Base-by-base conservation (phyloP, 2,888 invertebrate species). In the Tachina fera region DNA sequence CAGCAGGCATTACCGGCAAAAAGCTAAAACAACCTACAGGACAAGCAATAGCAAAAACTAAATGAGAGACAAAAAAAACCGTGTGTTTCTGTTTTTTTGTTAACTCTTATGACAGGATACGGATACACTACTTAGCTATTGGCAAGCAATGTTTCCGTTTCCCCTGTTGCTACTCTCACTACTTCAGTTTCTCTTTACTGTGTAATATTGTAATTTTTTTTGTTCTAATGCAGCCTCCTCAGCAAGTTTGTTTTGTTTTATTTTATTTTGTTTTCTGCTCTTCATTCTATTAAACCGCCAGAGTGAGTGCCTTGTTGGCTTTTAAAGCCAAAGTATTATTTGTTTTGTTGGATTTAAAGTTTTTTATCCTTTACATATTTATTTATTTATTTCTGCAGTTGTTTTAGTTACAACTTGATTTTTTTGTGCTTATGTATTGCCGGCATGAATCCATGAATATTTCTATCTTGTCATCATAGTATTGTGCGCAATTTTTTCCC, bases 91-190 rank as follows among this genome's bases (percentile, higher is more conserved):
- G n/a, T 68, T 19, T 67, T 78, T 60, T 65, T 75, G 71, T 76
- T 71, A 76, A 76, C 76, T 86, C 86, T 86, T 86, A 86, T 86
- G 86, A 86, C 83, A 86, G 86, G 86, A 86, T 86, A 83, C 86
- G 86, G 86, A 86, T 86, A 86, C 86, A 86, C 83, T 86, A 86
- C 86, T 86, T 83, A 86, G 86, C 83, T 86, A 86, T 83, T 86
- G 86, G 86, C 86, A 86, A 86, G 86, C 86, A 72, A 83, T 83
- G 86, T 86, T 86, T 86, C 86, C 86, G 86, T 86, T 86, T 83
- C 79, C 86, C 75, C 76, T 75, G 76, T 31, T 83, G 67, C 76
- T 83, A 75, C 71, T 71, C 61, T 51, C 58, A 31, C 39, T 72
- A 10, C 19, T 51, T 31, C 70, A 45, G 53, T 75, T 19, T 45